Base-by-base conservation (phyloP, 2,888 invertebrate species). In the Pyrochroa serraticornis region DNA sequence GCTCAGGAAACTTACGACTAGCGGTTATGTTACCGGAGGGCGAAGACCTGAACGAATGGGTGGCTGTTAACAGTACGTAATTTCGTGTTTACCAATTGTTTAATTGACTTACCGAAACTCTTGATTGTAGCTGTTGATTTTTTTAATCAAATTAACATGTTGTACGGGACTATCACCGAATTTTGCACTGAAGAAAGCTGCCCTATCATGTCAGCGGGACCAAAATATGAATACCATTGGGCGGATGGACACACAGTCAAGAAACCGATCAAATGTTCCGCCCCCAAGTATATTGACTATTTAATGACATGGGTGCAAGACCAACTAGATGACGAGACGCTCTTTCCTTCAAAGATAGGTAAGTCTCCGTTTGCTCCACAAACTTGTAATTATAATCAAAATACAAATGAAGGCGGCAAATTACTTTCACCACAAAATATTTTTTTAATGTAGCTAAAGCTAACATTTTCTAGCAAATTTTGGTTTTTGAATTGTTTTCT, bases 231-330 rank as follows among this genome's bases (percentile, higher is more conserved):
- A 82, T 99, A 99, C 82, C 97, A 97, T 81, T 99, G 99, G 99
- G 98, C 98, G 0, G 97, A 98, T 81, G 97, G 97, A 0, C 93
- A 94, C 75, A 95, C 95, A 0, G 95, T 97, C 22, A 95, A 98
- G 80, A 98, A 98, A 79, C 97, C 97, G 38, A 97, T 98, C 73
- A 97, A 97, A 82, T 98, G 97, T 83, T 97, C 97, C 43, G 98
- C 97, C 50, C 97, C 97, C 47, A 96, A 97, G 81, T 99, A 99
- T 81, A 98, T 99, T 71, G 98, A 99, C 82, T 98, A 97, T 82
- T 85, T 99, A 68, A 97, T 99, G 97, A 97, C 97, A 13, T 98
- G 97, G 96, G 97, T 98, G 55, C 99, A 99, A 81, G 97, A 98
- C 82, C 98, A 99, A 78, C 84, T 99, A 62, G 99, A 99, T 76